A percentile compares a stretch with the other conserved stretches of the same genome.
Evolutionary conservation across 2,888 invertebrate species (phyloP).

Genomic region (Cheilosia scutellata): DNA sequence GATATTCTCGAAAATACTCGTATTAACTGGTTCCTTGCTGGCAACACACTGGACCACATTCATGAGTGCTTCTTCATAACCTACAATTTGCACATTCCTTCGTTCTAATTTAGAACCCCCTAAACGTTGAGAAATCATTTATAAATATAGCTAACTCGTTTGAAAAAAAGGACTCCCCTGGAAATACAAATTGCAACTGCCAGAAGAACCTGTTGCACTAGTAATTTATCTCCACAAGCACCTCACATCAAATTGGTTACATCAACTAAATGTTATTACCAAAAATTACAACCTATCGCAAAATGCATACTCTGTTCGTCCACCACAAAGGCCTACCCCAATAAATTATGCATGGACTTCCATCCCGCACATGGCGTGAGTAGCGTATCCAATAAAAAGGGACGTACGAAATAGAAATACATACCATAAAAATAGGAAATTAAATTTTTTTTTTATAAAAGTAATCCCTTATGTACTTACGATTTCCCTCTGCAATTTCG

Average conservation of each 20-base stretch:
- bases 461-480: conserved; percentile 85
- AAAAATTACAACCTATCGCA: conserved; percentile 57
- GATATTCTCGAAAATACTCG: no score
- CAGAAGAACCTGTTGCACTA: conserved; percentile 54
- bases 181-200: conserved; percentile 3
- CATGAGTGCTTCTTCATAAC: no score
- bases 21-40: no score
- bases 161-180: background rate
- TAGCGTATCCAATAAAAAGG: background rate
- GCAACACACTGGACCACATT: no score
- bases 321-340: conserved; percentile 53
- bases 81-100: no score
- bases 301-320: background rate
- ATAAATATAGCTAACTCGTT: background rate
- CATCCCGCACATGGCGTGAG: conserved; percentile 44
- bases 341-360: conserved; percentile 69
- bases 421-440: conserved; percentile 6
- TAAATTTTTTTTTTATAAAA: conserved; percentile 25
- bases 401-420: background rate
- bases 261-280: conserved; percentile 66
- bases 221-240: conserved; percentile 41
- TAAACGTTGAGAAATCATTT: no score
- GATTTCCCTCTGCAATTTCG: conserved; percentile 93
- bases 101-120: no score
- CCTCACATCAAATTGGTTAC: conserved; percentile 57